Conservation (phyloP, 2,888 invertebrate genomes). For the Melanostoma mellinum region DNA sequence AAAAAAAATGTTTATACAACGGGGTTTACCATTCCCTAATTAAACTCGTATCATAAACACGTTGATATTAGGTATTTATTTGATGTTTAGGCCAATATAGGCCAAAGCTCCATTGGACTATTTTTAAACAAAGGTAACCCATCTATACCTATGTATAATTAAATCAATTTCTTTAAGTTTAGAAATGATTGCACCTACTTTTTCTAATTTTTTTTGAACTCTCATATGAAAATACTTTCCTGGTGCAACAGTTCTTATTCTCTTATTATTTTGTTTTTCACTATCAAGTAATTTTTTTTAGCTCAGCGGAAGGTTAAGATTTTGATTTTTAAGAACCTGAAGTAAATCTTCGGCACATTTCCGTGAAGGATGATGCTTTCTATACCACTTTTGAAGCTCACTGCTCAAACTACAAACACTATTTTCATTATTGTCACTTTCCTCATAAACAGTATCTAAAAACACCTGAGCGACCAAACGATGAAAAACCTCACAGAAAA, state of each 20-base stretch:
- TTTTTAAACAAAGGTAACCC: neutral
- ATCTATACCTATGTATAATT: conserved; percentile 3
- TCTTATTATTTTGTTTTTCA: neutral
- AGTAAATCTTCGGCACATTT: conserved; percentile 1
- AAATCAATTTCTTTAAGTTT: neutral
- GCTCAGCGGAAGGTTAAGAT: neutral
- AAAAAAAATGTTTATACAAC: neutral
- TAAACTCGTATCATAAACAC: neutral
- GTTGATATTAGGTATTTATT: neutral
- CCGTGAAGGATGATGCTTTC: conserved; percentile 1
- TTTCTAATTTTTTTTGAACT: neutral
- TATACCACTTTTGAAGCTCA: neutral
- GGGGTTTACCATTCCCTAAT: neutral
- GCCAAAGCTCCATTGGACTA: neutral
- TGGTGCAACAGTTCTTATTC: neutral
- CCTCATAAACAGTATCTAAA: too few species aligned
- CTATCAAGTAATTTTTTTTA: neutral
- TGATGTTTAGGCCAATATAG: neutral
- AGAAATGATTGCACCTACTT: too few species aligned
- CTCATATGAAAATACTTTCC: conserved; percentile 1
- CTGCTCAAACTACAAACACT: neutral
- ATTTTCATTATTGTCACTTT: too few species aligned
- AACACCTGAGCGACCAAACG: too few species aligned
- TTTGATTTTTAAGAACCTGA: neutral
- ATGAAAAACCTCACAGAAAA: too few species aligned